These are phyloP conservation scores for Styela plicata DNA, from an alignment of 23 tunicate genomes.

Conservation along the genomic window DNA sequence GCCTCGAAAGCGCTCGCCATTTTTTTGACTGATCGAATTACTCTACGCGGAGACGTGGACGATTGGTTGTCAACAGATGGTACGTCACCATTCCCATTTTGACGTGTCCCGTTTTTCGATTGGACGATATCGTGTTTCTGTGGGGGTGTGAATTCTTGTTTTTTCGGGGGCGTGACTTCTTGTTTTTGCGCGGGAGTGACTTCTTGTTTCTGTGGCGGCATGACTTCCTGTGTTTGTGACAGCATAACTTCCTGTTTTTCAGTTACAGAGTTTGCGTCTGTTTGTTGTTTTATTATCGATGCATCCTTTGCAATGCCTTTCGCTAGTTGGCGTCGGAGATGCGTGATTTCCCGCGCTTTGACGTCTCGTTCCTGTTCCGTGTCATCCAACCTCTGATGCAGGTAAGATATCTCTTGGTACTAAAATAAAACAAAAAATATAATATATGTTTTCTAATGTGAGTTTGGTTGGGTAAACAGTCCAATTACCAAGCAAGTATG, in stretches of 20 bases:
- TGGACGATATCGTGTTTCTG: neutral
- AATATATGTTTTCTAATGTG: too few species aligned
- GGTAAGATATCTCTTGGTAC: conserved; percentile 45
- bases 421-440: neutral
- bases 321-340: conserved; percentile 49
- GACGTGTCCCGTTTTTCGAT: neutral
- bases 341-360: conserved; percentile 56
- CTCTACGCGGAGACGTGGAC: neutral
- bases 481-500: neutral
- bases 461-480: too few species aligned
- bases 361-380: conserved; percentile 71
- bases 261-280: neutral
- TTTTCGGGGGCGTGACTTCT: neutral
- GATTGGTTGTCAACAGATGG: neutral
- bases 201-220: neutral
- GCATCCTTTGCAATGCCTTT: neutral
- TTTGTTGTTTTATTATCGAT: neutral
- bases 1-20: neutral
- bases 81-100: neutral
- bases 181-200: too few species aligned
- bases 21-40: neutral
- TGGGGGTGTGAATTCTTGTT: neutral
- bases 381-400: conserved; percentile 58
- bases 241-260: neutral
- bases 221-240: neutral